phyloP scores from a whole-genome alignment of 2,113 vertebrate genomes.

The Elephas maximus region DNA sequence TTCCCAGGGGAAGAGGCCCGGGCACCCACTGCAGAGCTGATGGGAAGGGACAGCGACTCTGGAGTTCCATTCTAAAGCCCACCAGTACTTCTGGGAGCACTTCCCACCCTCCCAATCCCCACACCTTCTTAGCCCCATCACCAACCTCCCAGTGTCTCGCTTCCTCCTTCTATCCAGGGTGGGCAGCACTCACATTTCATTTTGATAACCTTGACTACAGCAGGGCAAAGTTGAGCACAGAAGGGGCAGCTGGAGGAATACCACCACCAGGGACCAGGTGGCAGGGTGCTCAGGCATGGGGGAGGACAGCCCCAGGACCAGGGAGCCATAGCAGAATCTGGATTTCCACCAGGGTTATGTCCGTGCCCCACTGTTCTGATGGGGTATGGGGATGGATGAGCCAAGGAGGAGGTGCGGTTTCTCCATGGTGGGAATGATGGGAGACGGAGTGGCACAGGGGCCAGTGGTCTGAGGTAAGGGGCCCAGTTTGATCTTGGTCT shows the following conservation, averaged over 20 bases:
- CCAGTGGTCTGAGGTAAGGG: background rate
- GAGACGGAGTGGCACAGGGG: background rate
- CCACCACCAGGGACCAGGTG: background rate
- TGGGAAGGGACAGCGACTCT: background rate
- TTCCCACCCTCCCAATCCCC: background rate
- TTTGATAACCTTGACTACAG: background rate
- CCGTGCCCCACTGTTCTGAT: background rate
- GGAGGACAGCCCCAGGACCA: background rate
- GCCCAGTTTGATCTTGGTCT: background rate
- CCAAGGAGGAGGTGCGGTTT: accelerated
- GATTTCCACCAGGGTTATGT: background rate
- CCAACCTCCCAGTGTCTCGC: background rate
- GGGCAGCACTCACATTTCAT: background rate
- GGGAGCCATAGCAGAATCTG: background rate
- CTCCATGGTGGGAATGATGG: background rate
- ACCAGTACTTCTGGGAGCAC: background rate
- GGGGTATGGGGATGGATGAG: background rate
- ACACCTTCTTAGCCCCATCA: no score
- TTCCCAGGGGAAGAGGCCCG: background rate
- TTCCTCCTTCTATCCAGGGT: background rate
- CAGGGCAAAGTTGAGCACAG: background rate
- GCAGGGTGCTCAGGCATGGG: background rate
- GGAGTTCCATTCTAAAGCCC: background rate
- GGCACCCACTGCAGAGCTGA: background rate
- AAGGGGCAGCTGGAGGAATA: background rate